Percentiles rank a stretch among this genome's conserved stretches.
phyloP scores from a whole-genome alignment of 2,797 vertebrate genomes.

The Mus caroli region DNA sequence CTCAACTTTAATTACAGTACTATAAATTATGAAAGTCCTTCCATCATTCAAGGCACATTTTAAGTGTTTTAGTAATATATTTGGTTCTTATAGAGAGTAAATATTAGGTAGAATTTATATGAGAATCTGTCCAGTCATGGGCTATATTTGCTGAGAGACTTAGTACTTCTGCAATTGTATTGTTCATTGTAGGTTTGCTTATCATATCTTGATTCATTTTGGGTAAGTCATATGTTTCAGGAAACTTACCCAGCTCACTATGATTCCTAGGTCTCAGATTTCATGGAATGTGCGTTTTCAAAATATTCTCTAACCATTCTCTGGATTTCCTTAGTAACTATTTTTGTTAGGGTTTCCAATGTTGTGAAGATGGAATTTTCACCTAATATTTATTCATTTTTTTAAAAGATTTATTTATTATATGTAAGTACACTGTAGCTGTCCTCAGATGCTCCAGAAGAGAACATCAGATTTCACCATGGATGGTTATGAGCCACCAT shows the following conservation, averaged over 20 bases:
- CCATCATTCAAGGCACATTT: not conserved
- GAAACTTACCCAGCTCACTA: not conserved
- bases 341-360: too few relatives aligned
- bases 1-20: not conserved
- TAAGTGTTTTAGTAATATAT: too few relatives aligned
- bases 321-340: not conserved
- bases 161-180: not conserved
- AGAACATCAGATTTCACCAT: too few relatives aligned
- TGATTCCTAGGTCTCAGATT: not conserved
- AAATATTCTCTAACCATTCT: not conserved
- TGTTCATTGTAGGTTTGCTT: not conserved
- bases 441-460: too few relatives aligned
- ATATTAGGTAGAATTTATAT: not conserved
- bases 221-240: not conserved
- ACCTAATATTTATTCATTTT: not conserved
- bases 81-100: not conserved
- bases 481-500: too few relatives aligned
- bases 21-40: not conserved
- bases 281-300: not conserved
- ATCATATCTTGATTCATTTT: not conserved
- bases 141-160: not conserved
- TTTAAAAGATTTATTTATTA: too few relatives aligned
- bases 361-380: too few relatives aligned
- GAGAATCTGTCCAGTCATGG: not conserved
- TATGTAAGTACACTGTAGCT: too few relatives aligned